Conservation (phyloP, 2,113 vertebrate genomes). For the Montifringilla adamsi region DNA sequence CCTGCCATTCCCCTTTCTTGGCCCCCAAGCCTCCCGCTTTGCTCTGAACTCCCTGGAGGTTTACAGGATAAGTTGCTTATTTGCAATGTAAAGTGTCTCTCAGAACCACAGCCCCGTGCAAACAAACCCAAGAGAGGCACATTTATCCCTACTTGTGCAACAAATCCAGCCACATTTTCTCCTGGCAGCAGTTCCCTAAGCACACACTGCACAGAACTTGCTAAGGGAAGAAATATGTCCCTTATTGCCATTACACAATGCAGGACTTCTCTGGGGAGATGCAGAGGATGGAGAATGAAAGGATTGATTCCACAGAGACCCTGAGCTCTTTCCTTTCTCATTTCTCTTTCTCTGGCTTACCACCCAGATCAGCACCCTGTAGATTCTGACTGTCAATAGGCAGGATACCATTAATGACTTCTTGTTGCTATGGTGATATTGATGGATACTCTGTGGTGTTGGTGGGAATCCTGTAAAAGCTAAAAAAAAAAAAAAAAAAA, state of each 20-base stretch:
- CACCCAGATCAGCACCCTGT: not conserved
- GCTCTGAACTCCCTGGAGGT: conserved; percentile 23
- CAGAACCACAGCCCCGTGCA: not conserved
- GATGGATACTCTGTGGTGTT: not conserved
- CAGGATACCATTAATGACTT: conserved; percentile 19
- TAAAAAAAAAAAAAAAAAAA: not conserved
- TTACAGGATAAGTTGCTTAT: conserved; percentile 40
- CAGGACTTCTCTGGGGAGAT: not conserved
- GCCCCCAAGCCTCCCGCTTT: not conserved
- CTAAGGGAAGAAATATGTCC: not conserved
- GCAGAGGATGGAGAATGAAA: not conserved
- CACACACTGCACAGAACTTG: not conserved
- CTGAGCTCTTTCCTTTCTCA: not conserved
- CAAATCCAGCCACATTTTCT: not conserved
- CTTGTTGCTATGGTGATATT: conserved; percentile 60
- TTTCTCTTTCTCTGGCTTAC: too few species aligned
- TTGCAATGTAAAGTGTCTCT: conserved; percentile 54
- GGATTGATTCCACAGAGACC: not conserved
- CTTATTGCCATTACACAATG: not conserved
- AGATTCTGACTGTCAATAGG: conserved; percentile 2
- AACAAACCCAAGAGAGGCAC: not conserved
- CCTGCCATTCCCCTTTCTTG: not conserved
- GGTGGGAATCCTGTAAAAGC: conserved; percentile 10
- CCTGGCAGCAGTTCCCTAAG: not conserved
- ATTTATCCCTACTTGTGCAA: not conserved